phyloP scores from a whole-genome alignment of 2,888 invertebrate species.

The Nemoura dubitans region DNA sequence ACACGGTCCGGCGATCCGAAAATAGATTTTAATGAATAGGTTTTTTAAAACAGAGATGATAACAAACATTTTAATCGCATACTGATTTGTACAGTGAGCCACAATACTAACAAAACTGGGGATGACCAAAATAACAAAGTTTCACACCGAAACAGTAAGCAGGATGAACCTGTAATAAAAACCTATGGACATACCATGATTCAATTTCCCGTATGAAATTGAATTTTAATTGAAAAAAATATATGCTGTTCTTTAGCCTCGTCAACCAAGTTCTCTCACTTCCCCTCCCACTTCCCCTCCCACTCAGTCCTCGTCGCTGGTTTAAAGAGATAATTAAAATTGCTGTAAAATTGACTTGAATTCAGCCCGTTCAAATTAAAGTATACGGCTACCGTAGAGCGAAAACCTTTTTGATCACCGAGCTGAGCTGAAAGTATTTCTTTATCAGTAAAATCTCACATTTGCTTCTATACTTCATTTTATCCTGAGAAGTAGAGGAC shows the following conservation, averaged over 20 bases:
- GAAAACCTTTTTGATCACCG: not conserved
- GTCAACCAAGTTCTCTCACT: not conserved
- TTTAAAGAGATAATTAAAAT: not conserved
- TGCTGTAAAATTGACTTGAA: not conserved
- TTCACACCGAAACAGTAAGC: not conserved
- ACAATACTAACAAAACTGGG: not conserved
- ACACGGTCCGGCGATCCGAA: no score
- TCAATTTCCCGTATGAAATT: conserved; percentile 2
- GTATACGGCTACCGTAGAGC: not conserved
- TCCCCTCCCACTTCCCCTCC: not conserved
- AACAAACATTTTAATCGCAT: no score
- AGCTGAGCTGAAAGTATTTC: no score
- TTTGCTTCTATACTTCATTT: no score
- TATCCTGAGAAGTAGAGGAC: no score
- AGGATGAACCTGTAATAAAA: not conserved
- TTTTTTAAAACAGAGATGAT: no score
- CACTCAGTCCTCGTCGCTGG: not conserved
- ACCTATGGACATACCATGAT: not conserved
- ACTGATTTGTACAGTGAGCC: not conserved
- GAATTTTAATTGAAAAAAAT: not conserved
- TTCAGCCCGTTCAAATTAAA: not conserved
- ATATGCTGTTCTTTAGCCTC: not conserved
- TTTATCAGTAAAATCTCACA: no score
- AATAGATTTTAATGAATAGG: no score
- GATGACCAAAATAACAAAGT: not conserved